phyloP scores from a whole-genome alignment of 2,888 invertebrate genomes.

The Ernsta delagoae region DNA sequence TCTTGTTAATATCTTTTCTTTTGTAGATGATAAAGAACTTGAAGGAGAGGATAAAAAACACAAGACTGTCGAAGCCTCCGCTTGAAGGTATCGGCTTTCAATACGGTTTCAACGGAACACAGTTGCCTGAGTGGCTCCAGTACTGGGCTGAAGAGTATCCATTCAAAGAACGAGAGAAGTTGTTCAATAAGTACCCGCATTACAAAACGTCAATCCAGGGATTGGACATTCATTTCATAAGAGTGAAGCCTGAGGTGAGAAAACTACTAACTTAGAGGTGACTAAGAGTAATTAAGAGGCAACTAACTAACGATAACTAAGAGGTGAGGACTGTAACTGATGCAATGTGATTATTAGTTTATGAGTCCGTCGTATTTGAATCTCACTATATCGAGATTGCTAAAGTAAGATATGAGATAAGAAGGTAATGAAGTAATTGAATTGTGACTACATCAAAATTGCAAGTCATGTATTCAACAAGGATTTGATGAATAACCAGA shows the following conservation, averaged over 20 bases:
- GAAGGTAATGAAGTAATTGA: no score
- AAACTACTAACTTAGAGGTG: not conserved
- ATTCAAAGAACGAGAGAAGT: constrained; percentile 84
- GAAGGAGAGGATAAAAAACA: constrained; percentile 41
- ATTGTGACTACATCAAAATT: no score
- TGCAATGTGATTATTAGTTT: no score
- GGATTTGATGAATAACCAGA: no score
- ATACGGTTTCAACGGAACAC: constrained; percentile 90
- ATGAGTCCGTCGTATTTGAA: no score
- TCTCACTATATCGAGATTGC: no score
- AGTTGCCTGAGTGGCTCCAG: constrained; percentile 86
- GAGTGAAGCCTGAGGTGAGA: constrained; percentile 76
- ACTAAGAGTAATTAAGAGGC: no score
- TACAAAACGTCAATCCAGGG: constrained; percentile 88
- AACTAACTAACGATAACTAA: no score
- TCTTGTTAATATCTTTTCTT: not conserved
- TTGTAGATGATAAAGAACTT: constrained; percentile 46
- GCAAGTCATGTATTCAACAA: no score
- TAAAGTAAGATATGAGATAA: no score
- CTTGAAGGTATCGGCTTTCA: constrained; percentile 87
- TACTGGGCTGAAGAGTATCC: constrained; percentile 93
- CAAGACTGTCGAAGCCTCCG: constrained; percentile 62
- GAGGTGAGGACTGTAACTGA: no score
- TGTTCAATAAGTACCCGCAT: constrained; percentile 89
- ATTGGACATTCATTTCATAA: constrained; percentile 89